A percentile compares a stretch with the other conserved stretches of the same genome.
phyloP scores from a whole-genome alignment of 2,888 invertebrate species.

The Leptogaster cylindrica region DNA sequence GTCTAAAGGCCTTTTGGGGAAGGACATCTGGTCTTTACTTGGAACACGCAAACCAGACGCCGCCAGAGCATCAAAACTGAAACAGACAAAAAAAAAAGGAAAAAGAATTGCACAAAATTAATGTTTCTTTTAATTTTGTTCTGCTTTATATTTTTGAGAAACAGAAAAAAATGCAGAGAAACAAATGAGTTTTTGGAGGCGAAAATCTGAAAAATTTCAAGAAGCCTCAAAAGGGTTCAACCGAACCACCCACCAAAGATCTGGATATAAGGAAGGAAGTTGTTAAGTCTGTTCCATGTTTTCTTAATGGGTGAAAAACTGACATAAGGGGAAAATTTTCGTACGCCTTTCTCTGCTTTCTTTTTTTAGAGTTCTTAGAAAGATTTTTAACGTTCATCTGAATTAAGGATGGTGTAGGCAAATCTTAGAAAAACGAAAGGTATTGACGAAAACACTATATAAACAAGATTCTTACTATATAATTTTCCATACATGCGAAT shows the following conservation, averaged over 20 bases:
- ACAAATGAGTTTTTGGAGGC: neutral
- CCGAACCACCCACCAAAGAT: neutral
- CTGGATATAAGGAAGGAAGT: neutral
- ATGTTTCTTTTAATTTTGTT: constrained; percentile 27
- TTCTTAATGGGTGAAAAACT: neutral
- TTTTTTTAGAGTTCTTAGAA: too few species aligned
- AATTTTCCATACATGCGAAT: constrained; percentile 4
- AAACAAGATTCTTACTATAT: too few species aligned
- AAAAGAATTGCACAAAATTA: too few species aligned
- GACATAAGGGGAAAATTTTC: neutral
- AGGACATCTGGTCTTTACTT: neutral
- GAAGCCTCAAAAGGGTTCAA: neutral
- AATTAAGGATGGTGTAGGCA: too few species aligned
- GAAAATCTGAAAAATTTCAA: neutral
- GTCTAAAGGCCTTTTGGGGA: neutral
- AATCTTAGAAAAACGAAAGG: too few species aligned
- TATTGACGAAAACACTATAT: too few species aligned
- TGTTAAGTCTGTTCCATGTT: neutral
- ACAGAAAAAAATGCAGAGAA: too few species aligned
- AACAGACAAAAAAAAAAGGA: constrained; percentile 10
- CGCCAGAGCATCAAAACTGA: neutral
- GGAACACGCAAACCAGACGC: constrained; percentile 26
- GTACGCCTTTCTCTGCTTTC: neutral
- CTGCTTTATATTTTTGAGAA: too few species aligned
- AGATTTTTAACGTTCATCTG: too few species aligned